These are phyloP conservation scores for Botia almorhae DNA, from an alignment of 2,797 vertebrate species.

Conservation along the genomic window DNA sequence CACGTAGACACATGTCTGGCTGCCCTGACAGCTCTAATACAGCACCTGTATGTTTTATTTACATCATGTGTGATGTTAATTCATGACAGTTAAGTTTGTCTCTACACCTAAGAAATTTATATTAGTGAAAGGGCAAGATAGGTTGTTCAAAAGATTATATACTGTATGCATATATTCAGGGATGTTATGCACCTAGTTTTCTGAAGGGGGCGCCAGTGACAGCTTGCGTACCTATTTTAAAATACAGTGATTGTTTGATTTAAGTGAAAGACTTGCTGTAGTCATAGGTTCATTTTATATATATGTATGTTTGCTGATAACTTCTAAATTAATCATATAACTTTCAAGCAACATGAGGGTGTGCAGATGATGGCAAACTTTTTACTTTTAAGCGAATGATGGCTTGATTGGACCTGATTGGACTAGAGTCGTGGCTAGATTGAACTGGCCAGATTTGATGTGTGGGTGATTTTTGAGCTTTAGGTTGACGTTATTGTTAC, in stretches of 20 bases:
- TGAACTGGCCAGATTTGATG: not conserved
- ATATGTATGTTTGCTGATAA: not conserved
- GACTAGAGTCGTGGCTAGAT: not conserved
- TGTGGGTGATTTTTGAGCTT: not conserved
- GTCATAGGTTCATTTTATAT: too few relatives aligned
- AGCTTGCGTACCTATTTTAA: not conserved
- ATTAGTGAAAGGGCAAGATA: not conserved
- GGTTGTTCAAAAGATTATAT: not conserved
- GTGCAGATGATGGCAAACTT: not conserved
- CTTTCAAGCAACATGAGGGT: not conserved
- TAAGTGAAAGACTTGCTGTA: not conserved
- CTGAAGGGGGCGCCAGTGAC: not conserved
- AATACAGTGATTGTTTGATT: not conserved
- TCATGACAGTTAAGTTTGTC: not conserved
- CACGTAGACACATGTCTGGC: conserved; percentile 13
- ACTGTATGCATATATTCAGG: not conserved
- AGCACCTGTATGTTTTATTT: not conserved
- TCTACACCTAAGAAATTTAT: not conserved
- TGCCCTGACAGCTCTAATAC: conserved; percentile 1
- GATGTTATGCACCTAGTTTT: not conserved
- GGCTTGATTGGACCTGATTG: not conserved
- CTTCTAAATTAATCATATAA: not conserved
- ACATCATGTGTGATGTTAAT: conserved; percentile 3
- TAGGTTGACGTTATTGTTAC: not conserved
- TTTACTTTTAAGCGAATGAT: not conserved